Evolutionary conservation across 2,797 vertebrate genomes (phyloP), one percentile per base, ranked within the genome.

Genomic region (Diceros bicornis): DNA sequence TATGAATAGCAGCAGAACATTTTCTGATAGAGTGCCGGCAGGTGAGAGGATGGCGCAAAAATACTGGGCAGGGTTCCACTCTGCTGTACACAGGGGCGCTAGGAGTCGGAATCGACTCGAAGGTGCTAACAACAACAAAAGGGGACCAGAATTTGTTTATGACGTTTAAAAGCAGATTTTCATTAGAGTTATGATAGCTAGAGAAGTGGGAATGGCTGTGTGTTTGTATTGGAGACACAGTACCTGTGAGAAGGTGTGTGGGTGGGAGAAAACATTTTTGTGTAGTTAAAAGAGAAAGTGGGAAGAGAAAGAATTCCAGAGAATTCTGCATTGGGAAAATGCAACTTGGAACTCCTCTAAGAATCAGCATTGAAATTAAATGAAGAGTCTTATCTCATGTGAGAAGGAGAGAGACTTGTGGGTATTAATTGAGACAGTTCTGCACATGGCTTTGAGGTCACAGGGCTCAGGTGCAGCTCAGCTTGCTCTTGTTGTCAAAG

Each of bases 341-440:
- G 47, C 27, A 95, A 32, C 32, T 91, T 92, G 62, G 37, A 92
- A 74, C 59, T 94, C 52, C 16, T 81, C 7, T 96, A 57, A 92
- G 68, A 96, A 77, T 95, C 69, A 89, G 23, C 47, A 91, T 64
- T 86, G 83, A 95, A 92, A 95, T 97, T 66, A 94, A 97, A 74
- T 25, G 62, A 82, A 52, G 10, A 41, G 3, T 94, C 83, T 74
- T 79, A 27, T 57, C 66, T 94, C 20, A 41, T 97, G 86, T 61
- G 62, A 69, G 82, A 75, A 96, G 23, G 55, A 89, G 82, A 79
- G 57, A 92, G 59, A 44, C 59, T 83, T 29, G 1, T 44, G 79
- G 27, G 10, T 50, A 47, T 85, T 61, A n/a, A 61, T 14, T 27
- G 29, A 82, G 87, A 69, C 9, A 61, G 12, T 47, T 87, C 32